Conservation (phyloP, 2,113 vertebrate genomes). For the Sialia sialis region DNA sequence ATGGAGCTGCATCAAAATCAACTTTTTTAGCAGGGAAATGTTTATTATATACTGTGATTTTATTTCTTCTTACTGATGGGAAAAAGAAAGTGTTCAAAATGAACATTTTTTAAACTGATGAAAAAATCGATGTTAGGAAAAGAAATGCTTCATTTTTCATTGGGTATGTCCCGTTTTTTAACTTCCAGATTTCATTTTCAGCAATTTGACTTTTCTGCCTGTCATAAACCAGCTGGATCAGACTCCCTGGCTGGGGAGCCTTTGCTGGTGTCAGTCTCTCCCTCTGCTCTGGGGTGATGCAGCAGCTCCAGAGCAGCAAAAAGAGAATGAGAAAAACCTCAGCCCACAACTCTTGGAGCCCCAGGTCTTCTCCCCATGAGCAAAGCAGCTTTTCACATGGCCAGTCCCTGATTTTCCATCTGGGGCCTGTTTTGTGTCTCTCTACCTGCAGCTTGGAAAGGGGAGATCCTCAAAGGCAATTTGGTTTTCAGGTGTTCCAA, state of each 20-base stretch:
- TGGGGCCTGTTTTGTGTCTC: not conserved
- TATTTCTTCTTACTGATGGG: not conserved
- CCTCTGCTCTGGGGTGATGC: accelerated
- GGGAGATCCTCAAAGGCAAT: not conserved
- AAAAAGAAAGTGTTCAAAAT: not conserved
- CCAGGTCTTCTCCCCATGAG: accelerated
- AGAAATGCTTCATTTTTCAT: conserved; percentile 4
- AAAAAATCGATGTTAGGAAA: conserved; percentile 12
- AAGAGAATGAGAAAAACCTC: not conserved
- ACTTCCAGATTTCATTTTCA: not conserved
- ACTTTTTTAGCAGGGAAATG: not conserved
- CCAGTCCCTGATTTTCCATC: not conserved
- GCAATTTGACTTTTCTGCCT: not conserved
- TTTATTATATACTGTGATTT: not conserved
- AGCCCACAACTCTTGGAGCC: accelerated
- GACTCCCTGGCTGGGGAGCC: not conserved
- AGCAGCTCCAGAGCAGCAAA: not conserved
- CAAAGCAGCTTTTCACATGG: not conserved
- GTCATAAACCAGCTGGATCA: not conserved
- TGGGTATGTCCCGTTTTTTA: not conserved
- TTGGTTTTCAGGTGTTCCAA: not conserved
- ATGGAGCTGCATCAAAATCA: not conserved
- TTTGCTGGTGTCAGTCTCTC: not conserved
- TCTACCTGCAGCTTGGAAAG: not conserved
- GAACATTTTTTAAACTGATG: conserved; percentile 14